Evolutionary conservation across 1,140 invertebrate species (phyloP).

Genomic region (Lepidurus apus): DNA sequence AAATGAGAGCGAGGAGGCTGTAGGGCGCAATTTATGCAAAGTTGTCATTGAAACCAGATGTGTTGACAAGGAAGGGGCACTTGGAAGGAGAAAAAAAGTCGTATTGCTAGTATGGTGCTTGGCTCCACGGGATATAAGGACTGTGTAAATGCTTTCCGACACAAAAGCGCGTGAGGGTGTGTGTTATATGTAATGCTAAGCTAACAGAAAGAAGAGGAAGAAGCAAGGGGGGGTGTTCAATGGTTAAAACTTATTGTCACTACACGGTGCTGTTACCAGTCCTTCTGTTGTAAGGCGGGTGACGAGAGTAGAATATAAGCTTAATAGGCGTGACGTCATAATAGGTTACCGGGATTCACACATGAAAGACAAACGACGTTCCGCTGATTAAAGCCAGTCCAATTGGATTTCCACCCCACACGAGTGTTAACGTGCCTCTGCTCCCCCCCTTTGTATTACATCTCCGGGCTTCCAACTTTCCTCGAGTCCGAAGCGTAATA

Average conservation of each 20-base stretch:
- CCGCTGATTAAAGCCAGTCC: slow-evolving; percentile 13
- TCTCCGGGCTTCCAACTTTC: neutral
- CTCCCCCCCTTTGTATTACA: neutral
- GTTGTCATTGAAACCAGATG: slow-evolving; percentile 21
- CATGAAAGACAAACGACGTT: slow-evolving; percentile 18
- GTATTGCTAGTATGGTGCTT: neutral
- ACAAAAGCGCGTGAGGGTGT: neutral
- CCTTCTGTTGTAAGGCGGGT: neutral
- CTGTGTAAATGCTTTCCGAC: neutral
- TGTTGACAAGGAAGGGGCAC: neutral
- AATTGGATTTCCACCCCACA: slow-evolving; percentile 15
- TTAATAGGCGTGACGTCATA: slow-evolving; percentile 15
- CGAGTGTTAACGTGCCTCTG: neutral
- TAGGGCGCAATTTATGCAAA: neutral
- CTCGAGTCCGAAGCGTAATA: neutral
- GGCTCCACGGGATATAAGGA: slow-evolving; percentile 7
- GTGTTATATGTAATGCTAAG: slow-evolving; percentile 13
- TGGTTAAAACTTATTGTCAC: neutral
- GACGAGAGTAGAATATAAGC: neutral
- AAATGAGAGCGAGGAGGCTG: neutral
- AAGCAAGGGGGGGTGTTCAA: neutral
- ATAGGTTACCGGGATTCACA: slow-evolving; percentile 15
- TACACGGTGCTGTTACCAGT: neutral
- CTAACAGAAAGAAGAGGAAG: neutral
- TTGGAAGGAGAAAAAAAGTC: neutral